Evolutionary conservation across 2,888 invertebrate species (phyloP), one percentile per base, ranked within the genome.

Genomic region (Polydrusus cervinus): DNA sequence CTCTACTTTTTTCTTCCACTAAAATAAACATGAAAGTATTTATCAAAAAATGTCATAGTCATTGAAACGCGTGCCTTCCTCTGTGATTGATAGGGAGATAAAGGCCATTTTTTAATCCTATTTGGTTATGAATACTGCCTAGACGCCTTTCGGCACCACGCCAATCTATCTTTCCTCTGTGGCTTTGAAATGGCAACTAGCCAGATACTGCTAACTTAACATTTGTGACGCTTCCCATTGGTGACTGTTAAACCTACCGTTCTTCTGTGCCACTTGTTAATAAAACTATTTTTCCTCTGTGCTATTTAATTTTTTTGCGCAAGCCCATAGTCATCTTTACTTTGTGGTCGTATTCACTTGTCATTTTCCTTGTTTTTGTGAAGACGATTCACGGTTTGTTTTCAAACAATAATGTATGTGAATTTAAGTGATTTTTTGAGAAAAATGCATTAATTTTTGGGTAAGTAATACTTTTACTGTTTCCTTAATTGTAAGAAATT

Each of bases 1-100:
- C 71, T 92, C 91, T 82, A 92, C 88, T 83, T 92, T 92, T 79
- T 90, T 90, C 84, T 92, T 92, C 93, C 93, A 93, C 90, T 91
- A 82, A 78, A 89, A 89, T 74, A 69, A 47, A 61, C 38, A 60
- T 55, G 57, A 57, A 30, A 51, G 30, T 5, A 30, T 30, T 30
- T 34, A 7, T 25, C 25, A 25, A 25, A 25, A 25, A 25, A 25
- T 25, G 5, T 25, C n/a, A n/a, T n/a, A n/a, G n/a, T n/a, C n/a
- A n/a, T n/a, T n/a, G n/a, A n/a, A n/a, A n/a, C n/a, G n/a, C n/a
- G n/a, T n/a, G n/a, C n/a, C n/a, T n/a, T n/a, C n/a, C n/a, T n/a
- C n/a, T n/a, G n/a, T n/a, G n/a, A n/a, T n/a, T n/a, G n/a, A n/a
- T n/a, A n/a, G n/a, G n/a, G n/a, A n/a, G n/a, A n/a, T n/a, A n/a